Conservation (phyloP, 1,140 invertebrate species). For the Zaprionus africanus region DNA sequence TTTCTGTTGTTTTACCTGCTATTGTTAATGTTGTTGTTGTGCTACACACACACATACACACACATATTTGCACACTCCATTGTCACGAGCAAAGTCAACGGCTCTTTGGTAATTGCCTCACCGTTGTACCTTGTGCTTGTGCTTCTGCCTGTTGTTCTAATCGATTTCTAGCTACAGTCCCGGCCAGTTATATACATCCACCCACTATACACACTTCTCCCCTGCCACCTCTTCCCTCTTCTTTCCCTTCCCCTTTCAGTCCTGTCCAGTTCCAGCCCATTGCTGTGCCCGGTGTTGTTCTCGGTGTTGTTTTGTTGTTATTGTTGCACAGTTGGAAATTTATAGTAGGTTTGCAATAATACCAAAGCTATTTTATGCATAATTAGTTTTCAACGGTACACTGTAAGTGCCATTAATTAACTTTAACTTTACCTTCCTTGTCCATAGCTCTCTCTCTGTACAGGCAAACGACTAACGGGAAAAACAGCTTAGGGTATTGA, state of each 20-base stretch:
- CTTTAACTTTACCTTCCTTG: constrained; percentile 39
- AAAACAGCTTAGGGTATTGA: background rate
- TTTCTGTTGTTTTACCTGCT: constrained; percentile 19
- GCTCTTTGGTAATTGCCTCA: constrained; percentile 78
- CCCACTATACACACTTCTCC: background rate
- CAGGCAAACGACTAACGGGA: background rate
- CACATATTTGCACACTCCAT: constrained; percentile 28
- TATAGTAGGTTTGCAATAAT: constrained; percentile 80
- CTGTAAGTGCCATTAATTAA: constrained; percentile 78
- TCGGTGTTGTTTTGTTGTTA: constrained; percentile 68
- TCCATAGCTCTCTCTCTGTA: background rate
- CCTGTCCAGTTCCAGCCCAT: constrained; percentile 22
- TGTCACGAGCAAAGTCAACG: constrained; percentile 64
- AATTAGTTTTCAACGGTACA: constrained; percentile 80
- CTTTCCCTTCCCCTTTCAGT: background rate
- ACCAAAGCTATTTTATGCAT: constrained; percentile 78
- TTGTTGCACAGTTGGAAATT: constrained; percentile 77
- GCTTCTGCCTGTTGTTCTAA: constrained; percentile 76
- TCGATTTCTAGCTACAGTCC: constrained; percentile 59
- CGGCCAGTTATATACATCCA: constrained; percentile 4
- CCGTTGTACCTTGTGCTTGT: constrained; percentile 48
- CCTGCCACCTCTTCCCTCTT: background rate
- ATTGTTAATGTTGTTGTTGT: constrained; percentile 53
- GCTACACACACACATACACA: constrained; percentile 32
- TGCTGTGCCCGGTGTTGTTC: constrained; percentile 54